These are phyloP conservation scores for Cladorhizidae sp. DNA, from an alignment of 37 sponge, comb jelly and placozoan species.

Conservation along the genomic window DNA sequence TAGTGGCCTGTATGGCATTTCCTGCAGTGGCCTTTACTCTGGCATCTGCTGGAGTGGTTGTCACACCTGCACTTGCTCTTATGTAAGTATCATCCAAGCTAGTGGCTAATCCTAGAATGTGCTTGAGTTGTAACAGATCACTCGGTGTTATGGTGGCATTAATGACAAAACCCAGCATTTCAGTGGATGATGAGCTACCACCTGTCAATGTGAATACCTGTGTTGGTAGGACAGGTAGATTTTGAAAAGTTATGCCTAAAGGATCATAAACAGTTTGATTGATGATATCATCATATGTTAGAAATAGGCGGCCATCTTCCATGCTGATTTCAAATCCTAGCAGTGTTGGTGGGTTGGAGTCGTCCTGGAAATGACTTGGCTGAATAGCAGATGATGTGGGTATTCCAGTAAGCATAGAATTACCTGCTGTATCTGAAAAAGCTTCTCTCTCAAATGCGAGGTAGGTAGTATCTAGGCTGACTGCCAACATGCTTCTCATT, in stretches of 20 bases:
- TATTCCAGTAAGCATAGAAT: conserved; percentile 41
- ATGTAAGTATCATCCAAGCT: conserved; percentile 65
- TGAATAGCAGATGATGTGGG: conserved; percentile 15
- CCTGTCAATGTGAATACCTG: conserved; percentile 65
- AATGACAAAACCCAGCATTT: conserved; percentile 71
- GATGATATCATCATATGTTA: conserved; percentile 90
- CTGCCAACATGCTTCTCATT: conserved; percentile 39
- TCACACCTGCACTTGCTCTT: conserved; percentile 52
- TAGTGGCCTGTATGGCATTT: conserved; percentile 60
- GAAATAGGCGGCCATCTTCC: conserved; percentile 60
- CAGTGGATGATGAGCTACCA: conserved; percentile 59
- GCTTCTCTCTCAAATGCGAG: conserved; percentile 55
- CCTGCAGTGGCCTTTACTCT: conserved; percentile 27
- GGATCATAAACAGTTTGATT: conserved; percentile 56
- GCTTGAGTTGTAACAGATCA: conserved; percentile 74
- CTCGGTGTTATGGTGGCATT: conserved; percentile 49
- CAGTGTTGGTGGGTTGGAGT: conserved; percentile 64
- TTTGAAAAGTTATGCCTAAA: conserved; percentile 80
- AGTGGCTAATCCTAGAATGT: conserved; percentile 67
- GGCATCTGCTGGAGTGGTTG: conserved; percentile 34
- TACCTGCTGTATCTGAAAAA: conserved; percentile 79
- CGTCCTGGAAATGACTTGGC: conserved; percentile 33
- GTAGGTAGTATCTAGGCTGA: conserved; percentile 56
- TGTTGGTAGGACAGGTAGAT: conserved; percentile 35
- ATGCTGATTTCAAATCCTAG: conserved; percentile 78